These are phyloP conservation scores for Pteropus rufus DNA, from an alignment of 2,797 vertebrate species.

Conservation along the genomic window DNA sequence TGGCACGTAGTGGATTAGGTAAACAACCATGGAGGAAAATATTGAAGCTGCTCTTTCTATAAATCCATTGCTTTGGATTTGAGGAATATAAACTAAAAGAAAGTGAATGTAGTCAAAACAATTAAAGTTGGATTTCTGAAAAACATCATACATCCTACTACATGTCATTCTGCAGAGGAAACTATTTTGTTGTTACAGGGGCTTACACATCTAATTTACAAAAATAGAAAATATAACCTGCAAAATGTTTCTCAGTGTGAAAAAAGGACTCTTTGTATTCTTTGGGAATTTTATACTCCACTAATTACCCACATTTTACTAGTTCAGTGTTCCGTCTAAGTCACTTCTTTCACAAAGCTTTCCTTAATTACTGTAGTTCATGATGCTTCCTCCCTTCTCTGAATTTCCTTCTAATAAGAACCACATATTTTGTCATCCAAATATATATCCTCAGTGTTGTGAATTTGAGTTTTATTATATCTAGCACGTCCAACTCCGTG, in stretches of 20 bases:
- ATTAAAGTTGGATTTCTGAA: not conserved
- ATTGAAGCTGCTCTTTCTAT: not conserved
- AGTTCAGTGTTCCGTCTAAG: not conserved
- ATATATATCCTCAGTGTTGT: not conserved
- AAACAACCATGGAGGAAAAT: not conserved
- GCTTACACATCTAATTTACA: not conserved
- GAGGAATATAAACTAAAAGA: not conserved
- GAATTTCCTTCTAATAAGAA: not conserved
- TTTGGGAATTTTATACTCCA: not conserved
- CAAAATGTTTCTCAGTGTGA: not conserved
- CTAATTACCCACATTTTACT: not conserved
- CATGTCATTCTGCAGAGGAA: not conserved
- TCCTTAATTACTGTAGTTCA: not conserved
- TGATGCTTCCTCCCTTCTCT: not conserved
- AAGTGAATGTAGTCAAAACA: not conserved
- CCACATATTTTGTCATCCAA: not conserved
- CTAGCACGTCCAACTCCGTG: not conserved
- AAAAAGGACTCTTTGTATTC: not conserved
- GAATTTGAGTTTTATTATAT: not conserved
- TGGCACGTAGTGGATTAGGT: not conserved
- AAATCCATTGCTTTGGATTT: not conserved
- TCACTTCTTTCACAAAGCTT: not conserved
- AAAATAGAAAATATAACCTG: not conserved
- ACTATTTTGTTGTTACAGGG: not conserved
- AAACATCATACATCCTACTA: not conserved